Evolutionary conservation across 2,113 vertebrate species (phyloP).

Genomic region (Tauraco erythrolophus): DNA sequence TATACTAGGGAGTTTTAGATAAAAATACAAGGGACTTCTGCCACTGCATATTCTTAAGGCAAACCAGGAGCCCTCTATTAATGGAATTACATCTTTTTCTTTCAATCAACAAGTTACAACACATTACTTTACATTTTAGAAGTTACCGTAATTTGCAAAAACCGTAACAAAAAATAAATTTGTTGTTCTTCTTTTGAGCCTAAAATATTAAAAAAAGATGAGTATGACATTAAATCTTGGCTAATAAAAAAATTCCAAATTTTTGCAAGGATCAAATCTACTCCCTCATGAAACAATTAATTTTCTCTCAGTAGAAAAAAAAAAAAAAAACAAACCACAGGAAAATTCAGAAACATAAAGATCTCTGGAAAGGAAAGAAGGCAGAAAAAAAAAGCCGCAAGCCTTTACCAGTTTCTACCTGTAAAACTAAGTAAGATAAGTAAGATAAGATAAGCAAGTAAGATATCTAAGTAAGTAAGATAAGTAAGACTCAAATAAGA

Average conservation of each 20-base stretch:
- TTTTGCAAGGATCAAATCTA: background rate
- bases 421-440: background rate
- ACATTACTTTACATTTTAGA: background rate
- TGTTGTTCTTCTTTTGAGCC: background rate
- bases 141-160: background rate
- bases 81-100: background rate
- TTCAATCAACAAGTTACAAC: background rate
- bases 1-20: too few relatives aligned
- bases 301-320: background rate
- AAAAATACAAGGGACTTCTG: slow-evolving; percentile 1
- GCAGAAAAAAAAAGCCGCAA: background rate
- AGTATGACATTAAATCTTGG: background rate
- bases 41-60: background rate
- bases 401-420: background rate
- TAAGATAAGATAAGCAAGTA: too few relatives aligned
- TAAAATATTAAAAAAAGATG: background rate
- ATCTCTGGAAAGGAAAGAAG: background rate
- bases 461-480: too few relatives aligned
- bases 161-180: background rate
- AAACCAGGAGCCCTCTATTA: background rate
- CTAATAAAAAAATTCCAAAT: background rate
- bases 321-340: too few relatives aligned
- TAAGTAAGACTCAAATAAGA: too few relatives aligned
- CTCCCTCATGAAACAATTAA: background rate
- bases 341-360: background rate